A percentile compares a stretch with the other conserved stretches of the same genome.
phyloP scores from a whole-genome alignment of 2,113 vertebrate species.

The Boulengeromyrus knoepffleri region DNA sequence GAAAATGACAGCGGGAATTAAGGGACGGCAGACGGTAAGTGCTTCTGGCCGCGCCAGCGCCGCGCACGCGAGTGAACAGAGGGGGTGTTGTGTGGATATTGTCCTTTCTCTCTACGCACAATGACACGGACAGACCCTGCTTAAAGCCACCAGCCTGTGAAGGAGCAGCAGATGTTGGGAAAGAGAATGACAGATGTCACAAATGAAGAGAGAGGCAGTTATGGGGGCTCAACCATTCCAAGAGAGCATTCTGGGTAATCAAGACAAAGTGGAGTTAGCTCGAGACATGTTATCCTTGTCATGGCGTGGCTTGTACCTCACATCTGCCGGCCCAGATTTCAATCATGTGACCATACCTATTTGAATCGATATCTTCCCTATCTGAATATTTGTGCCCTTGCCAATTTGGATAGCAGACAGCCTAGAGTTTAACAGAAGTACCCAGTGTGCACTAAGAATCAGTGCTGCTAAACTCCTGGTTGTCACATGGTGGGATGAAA shows the following conservation, averaged over 20 bases:
- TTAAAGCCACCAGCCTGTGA: conserved; percentile 35
- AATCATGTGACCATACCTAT: neutral
- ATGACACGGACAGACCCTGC: conserved; percentile 32
- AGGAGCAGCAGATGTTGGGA: conserved; percentile 28
- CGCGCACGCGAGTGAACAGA: conserved; percentile 26
- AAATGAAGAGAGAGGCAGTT: conserved; percentile 53
- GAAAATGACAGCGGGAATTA: conserved; percentile 40
- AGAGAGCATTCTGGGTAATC: conserved; percentile 51
- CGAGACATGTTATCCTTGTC: neutral
- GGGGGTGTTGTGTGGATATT: conserved; percentile 30
- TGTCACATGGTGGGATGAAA: neutral
- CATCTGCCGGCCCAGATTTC: neutral
- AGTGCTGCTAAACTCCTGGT: neutral
- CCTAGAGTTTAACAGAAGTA: neutral
- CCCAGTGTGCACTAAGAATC: neutral
- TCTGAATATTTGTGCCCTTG: neutral
- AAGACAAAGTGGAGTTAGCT: conserved; percentile 46
- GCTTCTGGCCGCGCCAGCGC: conserved; percentile 32
- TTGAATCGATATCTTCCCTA: neutral
- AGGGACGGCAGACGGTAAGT: conserved; percentile 33
- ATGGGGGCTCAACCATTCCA: conserved; percentile 44
- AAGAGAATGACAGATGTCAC: conserved; percentile 41
- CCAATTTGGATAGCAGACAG: neutral
- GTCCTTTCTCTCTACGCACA: conserved; percentile 1
- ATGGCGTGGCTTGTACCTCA: neutral